These are phyloP conservation scores for Chamaetylas fuelleborni DNA, from an alignment of 2,113 vertebrate genomes.

Conservation along the genomic window DNA sequence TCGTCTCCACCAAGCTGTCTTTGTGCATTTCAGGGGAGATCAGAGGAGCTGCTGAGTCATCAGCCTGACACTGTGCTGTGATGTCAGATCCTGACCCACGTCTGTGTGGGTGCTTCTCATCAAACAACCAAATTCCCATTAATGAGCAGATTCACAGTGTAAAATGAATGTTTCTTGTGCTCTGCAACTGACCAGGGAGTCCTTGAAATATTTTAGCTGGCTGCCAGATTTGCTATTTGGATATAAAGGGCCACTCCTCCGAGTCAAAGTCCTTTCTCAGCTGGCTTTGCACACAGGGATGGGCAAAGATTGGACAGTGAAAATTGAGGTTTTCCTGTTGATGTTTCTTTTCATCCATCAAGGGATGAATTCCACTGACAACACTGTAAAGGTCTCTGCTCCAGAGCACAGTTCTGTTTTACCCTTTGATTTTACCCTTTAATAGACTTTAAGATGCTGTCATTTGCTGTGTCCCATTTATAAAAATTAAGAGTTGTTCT, in stretches of 20 bases:
- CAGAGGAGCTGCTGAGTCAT: neutral
- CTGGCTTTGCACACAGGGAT: neutral
- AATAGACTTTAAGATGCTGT: neutral
- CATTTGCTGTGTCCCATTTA: neutral
- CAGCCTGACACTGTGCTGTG: neutral
- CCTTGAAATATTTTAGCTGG: neutral
- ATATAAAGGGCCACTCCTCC: neutral
- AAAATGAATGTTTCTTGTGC: neutral
- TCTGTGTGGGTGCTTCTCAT: neutral
- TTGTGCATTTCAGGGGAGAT: neutral
- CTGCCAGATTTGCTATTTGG: neutral
- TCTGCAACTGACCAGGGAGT: neutral
- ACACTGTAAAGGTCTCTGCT: neutral
- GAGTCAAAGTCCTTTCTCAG: neutral
- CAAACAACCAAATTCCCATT: neutral
- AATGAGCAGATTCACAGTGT: neutral
- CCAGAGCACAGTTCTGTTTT: neutral
- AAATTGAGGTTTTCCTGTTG: neutral
- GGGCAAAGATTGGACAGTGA: neutral
- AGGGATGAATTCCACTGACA: neutral
- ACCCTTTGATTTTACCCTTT: neutral
- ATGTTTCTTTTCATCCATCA: neutral
- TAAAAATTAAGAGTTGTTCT: conserved; percentile 28
- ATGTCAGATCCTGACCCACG: neutral
- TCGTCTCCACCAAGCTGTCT: too few relatives aligned